A percentile compares a stretch with the other conserved stretches of the same genome.
Conservation (phyloP, 2,888 invertebrate genomes). For the Cheiracanthium punctorium region DNA sequence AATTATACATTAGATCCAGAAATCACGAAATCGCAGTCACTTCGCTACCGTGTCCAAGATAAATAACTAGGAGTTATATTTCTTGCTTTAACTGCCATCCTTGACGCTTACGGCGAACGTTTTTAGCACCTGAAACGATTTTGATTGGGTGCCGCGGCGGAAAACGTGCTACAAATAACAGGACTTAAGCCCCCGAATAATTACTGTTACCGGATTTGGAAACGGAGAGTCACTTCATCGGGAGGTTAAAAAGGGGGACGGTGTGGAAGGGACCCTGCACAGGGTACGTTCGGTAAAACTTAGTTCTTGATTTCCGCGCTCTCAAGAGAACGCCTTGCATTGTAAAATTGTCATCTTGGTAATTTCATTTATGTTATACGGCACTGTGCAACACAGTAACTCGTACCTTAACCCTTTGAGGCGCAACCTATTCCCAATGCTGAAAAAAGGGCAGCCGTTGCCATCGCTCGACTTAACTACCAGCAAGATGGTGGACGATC, state of each 20-base stretch:
- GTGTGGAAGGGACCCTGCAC: not conserved
- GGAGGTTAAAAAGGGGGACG: not conserved
- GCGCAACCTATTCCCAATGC: too few relatives aligned
- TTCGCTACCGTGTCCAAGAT: not conserved
- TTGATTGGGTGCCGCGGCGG: constrained; percentile 1
- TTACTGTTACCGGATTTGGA: constrained; percentile 12
- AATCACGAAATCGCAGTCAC: not conserved
- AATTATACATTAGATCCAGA: not conserved
- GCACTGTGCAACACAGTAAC: too few relatives aligned
- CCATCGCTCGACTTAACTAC: too few relatives aligned
- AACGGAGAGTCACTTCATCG: not conserved
- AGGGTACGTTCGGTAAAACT: too few relatives aligned
- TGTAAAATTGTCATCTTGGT: too few relatives aligned
- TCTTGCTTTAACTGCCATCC: constrained; percentile 22
- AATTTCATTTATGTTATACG: too few relatives aligned
- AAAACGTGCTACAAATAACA: constrained; percentile 47
- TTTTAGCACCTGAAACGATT: constrained; percentile 45
- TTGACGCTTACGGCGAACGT: constrained; percentile 25
- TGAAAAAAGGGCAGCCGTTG: too few relatives aligned
- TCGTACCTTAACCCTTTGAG: too few relatives aligned
- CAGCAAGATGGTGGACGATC: too few relatives aligned
- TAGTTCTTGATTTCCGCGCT: too few relatives aligned
- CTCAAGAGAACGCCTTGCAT: too few relatives aligned
- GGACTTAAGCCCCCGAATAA: constrained; percentile 42
- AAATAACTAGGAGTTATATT: constrained; percentile 22